These are phyloP conservation scores for Xiphophorus couchianus DNA, from an alignment of 2,113 vertebrate genomes.

Conservation along the genomic window DNA sequence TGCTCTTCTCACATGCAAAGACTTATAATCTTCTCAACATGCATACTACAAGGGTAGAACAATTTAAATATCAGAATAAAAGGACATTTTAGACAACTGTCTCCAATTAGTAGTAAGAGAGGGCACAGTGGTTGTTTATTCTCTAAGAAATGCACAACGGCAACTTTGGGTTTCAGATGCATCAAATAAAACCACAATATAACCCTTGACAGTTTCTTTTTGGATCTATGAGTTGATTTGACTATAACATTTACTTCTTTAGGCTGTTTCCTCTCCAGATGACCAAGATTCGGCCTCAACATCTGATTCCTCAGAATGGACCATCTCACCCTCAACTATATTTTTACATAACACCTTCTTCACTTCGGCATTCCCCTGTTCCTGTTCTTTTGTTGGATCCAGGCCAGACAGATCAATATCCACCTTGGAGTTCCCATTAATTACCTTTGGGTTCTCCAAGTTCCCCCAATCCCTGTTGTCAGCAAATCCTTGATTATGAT, in stretches of 20 bases:
- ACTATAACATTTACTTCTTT: neutral
- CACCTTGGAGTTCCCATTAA: slow-evolving; percentile 48
- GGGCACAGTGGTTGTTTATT: slow-evolving; percentile 49
- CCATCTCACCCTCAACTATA: slow-evolving; percentile 23
- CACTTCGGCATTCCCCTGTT: slow-evolving; percentile 24
- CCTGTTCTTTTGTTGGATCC: slow-evolving; percentile 20
- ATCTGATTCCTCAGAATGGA: slow-evolving; percentile 73
- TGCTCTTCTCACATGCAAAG: slow-evolving; percentile 30
- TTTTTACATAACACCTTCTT: slow-evolving; percentile 37
- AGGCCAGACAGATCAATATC: slow-evolving; percentile 15
- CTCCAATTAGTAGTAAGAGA: neutral
- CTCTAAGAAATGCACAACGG: slow-evolving; percentile 39
- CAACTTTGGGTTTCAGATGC: slow-evolving; percentile 49
- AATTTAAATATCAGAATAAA: neutral
- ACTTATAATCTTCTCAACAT: slow-evolving; percentile 5
- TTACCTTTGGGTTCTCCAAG: slow-evolving; percentile 22
- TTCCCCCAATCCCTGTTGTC: slow-evolving; percentile 43
- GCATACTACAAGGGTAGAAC: slow-evolving; percentile 15
- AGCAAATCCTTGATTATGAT: slow-evolving; percentile 48
- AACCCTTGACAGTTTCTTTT: slow-evolving; percentile 3
- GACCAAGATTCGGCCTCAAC: slow-evolving; percentile 77
- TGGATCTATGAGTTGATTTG: slow-evolving; percentile 2
- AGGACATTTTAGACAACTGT: neutral
- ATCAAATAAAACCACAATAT: neutral
- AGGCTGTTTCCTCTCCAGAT: slow-evolving; percentile 68